phyloP scores from a whole-genome alignment of 2,113 vertebrate species.

The Cynoglossus semilaevis region DNA sequence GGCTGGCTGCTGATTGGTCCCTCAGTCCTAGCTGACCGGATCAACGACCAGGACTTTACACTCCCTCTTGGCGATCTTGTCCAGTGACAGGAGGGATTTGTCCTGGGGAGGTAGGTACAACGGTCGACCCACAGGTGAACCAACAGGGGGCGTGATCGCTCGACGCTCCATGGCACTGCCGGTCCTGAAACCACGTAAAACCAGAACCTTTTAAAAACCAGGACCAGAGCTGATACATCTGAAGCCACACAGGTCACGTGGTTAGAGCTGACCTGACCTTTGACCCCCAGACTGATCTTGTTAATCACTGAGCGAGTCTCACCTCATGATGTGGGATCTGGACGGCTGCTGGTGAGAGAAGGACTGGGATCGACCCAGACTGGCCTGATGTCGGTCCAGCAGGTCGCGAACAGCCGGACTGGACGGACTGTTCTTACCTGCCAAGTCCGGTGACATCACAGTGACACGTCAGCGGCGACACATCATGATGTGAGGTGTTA shows the following conservation, averaged over 20 bases:
- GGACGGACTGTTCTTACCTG: constrained; percentile 85
- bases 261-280: no score
- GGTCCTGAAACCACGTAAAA: constrained; percentile 70
- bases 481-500: not conserved
- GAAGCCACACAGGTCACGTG: no score
- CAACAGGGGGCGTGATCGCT: constrained; percentile 89
- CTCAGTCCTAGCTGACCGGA: constrained; percentile 63
- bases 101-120: constrained; percentile 88
- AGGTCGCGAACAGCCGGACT: constrained; percentile 88
- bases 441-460: accelerated
- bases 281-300: no score
- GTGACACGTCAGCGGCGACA: not conserved
- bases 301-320: no score
- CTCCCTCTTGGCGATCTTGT: constrained; percentile 95
- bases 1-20: not conserved
- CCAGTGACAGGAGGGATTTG: constrained; percentile 83
- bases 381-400: constrained; percentile 75
- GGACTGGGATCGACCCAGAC: constrained; percentile 89
- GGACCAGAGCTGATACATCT: not conserved
- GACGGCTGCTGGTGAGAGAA: constrained; percentile 94
- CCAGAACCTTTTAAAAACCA: not conserved
- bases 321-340: constrained; percentile 92
- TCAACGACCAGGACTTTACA: constrained; percentile 92
- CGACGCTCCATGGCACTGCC: constrained; percentile 93
- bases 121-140: constrained; percentile 86